Percentiles rank a stretch among this genome's conserved stretches.
Conservation (phyloP, 2,113 vertebrate genomes). For the Thermophis baileyi region DNA sequence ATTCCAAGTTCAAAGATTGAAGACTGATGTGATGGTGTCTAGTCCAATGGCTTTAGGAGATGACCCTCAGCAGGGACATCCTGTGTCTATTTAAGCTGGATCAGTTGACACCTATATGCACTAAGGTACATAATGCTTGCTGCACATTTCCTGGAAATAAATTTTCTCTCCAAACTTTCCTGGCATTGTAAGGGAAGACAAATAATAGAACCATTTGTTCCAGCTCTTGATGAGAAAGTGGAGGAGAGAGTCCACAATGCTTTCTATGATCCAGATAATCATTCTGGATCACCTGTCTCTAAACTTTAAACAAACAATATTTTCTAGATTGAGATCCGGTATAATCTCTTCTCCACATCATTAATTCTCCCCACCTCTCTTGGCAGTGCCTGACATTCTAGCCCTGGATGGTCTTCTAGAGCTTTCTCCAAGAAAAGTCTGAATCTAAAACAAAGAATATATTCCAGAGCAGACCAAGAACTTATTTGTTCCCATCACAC, state of each 20-base stretch:
- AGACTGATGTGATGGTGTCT: too few relatives aligned
- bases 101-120: not conserved
- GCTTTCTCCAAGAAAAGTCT: not conserved
- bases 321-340: not conserved
- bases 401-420: not conserved
- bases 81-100: too few relatives aligned
- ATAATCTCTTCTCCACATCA: not conserved
- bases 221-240: not conserved
- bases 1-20: too few relatives aligned
- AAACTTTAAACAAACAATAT: not conserved
- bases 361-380: not conserved
- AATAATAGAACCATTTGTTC: not conserved
- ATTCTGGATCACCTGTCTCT: not conserved
- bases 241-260: not conserved
- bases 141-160: not conserved
- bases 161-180: not conserved
- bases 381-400: not conserved
- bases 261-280: not conserved
- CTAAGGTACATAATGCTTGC: not conserved
- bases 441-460: not conserved
- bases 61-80: not conserved
- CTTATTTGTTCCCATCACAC: not conserved
- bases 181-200: not conserved
- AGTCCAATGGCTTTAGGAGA: too few relatives aligned
- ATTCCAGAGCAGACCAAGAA: not conserved